Evolutionary conservation across 2,888 invertebrate species (phyloP).

Genomic region (Drosophila falleni): DNA sequence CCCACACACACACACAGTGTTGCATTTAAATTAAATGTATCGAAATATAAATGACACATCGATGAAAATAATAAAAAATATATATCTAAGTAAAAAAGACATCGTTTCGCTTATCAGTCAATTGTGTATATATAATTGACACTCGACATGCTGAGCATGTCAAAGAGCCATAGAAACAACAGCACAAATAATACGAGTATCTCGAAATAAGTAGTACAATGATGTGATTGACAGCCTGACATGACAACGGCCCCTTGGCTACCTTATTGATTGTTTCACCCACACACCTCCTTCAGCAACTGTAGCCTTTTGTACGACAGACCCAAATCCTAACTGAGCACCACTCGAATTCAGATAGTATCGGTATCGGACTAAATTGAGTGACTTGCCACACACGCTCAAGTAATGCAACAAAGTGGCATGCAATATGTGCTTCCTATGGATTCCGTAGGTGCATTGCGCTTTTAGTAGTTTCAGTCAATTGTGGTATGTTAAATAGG

Average conservation of each 20-base stretch:
- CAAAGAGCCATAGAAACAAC: conserved; percentile 36
- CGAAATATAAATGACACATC: conserved; percentile 1
- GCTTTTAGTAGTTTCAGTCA: conserved; percentile 37
- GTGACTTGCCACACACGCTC: conserved; percentile 7
- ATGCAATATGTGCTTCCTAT: conserved; percentile 35
- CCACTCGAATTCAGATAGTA: conserved; percentile 35
- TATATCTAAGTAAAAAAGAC: neutral
- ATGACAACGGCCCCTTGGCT: conserved; percentile 65
- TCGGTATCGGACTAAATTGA: conserved; percentile 27
- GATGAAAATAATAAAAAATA: neutral
- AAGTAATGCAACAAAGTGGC: conserved; percentile 36
- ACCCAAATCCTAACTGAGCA: conserved; percentile 63
- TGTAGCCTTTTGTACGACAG: conserved; percentile 2
- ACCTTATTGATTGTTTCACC: conserved; percentile 63
- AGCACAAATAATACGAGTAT: conserved; percentile 15
- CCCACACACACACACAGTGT: conserved; percentile 41
- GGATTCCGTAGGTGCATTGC: conserved; percentile 67
- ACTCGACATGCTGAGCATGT: conserved; percentile 36
- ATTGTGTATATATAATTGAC: conserved; percentile 21
- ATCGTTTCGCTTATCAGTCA: neutral
- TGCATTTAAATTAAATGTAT: conserved; percentile 25
- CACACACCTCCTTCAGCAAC: conserved; percentile 11
- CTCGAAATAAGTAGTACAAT: conserved; percentile 32
- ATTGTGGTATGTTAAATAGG: conserved; percentile 8
- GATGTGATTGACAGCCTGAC: conserved; percentile 57